Evolutionary conservation across 2,113 vertebrate species (phyloP).

Genomic region (Rhinichthys klamathensis): DNA sequence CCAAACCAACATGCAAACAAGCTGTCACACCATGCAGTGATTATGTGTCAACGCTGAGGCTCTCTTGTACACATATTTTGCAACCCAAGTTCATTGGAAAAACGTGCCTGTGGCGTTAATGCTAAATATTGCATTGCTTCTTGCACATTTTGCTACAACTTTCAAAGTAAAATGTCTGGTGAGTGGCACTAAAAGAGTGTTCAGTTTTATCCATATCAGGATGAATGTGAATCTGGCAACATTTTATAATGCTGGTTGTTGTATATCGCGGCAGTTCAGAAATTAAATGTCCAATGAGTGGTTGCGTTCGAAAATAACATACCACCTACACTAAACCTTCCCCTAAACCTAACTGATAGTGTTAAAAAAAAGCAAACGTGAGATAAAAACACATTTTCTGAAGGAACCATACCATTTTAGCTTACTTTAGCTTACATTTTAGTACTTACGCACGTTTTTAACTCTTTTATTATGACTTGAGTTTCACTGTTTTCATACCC

Average conservation of each 20-base stretch:
- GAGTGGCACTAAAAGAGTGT: not conserved
- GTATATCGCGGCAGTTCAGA: not conserved
- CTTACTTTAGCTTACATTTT: not conserved
- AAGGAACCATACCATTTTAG: not conserved
- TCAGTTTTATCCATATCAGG: not conserved
- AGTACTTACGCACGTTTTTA: not conserved
- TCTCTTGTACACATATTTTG: not conserved
- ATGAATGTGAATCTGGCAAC: not conserved
- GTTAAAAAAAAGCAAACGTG: not conserved
- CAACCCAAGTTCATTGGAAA: not conserved
- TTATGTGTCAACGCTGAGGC: not conserved
- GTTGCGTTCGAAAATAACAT: not conserved
- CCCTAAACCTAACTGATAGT: not conserved
- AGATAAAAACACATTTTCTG: not conserved
- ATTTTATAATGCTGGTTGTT: not conserved
- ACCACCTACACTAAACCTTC: not conserved
- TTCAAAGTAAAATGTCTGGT: not conserved
- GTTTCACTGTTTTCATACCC: not conserved
- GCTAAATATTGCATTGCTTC: not conserved
- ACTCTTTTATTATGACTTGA: not conserved
- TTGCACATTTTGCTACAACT: not conserved
- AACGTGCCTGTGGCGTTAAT: not conserved
- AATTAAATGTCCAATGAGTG: not conserved
- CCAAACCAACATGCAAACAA: constrained; percentile 1
- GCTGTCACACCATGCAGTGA: constrained; percentile 1